These are phyloP conservation scores for Charadrius vociferus DNA, from an alignment of 2,113 vertebrate species.

Conservation along the genomic window DNA sequence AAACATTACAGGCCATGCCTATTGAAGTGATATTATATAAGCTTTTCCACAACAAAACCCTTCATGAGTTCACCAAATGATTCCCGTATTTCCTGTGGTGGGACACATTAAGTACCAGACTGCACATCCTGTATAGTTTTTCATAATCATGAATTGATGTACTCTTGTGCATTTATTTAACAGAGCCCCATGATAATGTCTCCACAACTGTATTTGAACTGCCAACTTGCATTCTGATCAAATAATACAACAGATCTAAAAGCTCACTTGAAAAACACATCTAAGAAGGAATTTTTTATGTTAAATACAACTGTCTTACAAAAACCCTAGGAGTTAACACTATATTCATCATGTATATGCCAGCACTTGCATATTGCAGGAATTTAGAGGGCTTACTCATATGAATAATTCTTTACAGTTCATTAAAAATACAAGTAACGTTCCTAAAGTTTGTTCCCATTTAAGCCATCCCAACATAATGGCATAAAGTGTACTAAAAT, in stretches of 20 bases:
- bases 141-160: not conserved
- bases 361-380: slow-evolving; percentile 16
- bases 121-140: not conserved
- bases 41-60: not conserved
- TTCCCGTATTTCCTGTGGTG: accelerated
- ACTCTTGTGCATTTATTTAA: not conserved
- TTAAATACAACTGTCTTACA: not conserved
- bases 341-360: not conserved
- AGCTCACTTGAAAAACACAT: not conserved
- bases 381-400: slow-evolving; percentile 8
- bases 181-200: not conserved
- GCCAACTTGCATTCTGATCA: not conserved
- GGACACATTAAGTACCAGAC: not conserved
- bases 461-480: not conserved
- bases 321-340: not conserved
- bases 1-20: not conserved
- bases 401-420: not conserved
- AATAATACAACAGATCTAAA: not conserved
- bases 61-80: not conserved
- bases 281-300: not conserved
- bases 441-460: not conserved
- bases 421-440: not conserved
- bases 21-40: not conserved
- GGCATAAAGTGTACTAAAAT: not conserved
- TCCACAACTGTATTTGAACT: not conserved